A percentile compares a stretch with the other conserved stretches of the same genome.
Evolutionary conservation across 2,888 invertebrate species (phyloP).

Genomic region (Amphimallon solstitiale): DNA sequence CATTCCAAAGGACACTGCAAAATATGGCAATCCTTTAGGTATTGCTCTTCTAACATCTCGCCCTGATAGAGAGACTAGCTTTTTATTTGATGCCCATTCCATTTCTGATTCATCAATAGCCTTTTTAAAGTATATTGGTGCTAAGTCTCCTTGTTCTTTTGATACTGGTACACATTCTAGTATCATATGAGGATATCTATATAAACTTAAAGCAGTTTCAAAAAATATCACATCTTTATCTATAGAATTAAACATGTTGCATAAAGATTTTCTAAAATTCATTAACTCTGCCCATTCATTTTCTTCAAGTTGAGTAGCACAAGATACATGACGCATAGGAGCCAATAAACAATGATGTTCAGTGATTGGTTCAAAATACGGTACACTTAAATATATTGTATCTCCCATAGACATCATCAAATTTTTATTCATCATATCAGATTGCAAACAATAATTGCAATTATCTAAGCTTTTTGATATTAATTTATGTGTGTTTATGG

Average conservation of each 20-base stretch:
- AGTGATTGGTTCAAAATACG: constrained; percentile 81
- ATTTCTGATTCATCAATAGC: constrained; percentile 94
- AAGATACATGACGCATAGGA: constrained; percentile 82
- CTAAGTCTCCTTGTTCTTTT: constrained; percentile 84
- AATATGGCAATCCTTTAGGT: constrained; percentile 95
- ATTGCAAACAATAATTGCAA: constrained; percentile 87
- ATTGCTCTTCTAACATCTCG: constrained; percentile 83
- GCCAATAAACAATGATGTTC: constrained; percentile 88
- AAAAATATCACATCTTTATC: constrained; percentile 88
- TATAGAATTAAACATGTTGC: constrained; percentile 75
- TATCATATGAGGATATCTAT: constrained; percentile 81
- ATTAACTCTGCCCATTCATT: constrained; percentile 92
- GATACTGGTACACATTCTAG: constrained; percentile 91
- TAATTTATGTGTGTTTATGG: constrained; percentile 78
- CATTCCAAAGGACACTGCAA: constrained; percentile 93
- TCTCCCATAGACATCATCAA: constrained; percentile 83
- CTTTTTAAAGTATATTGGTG: constrained; percentile 98
- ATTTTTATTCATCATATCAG: constrained; percentile 82
- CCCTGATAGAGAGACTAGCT: constrained; percentile 77
- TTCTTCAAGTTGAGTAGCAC: constrained; percentile 89
- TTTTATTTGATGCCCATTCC: constrained; percentile 96
- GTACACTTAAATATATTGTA: constrained; percentile 87
- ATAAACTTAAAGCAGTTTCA: constrained; percentile 77
- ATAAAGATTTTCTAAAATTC: constrained; percentile 80
- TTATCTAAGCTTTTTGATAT: constrained; percentile 78